A percentile compares a stretch with the other conserved stretches of the same genome.
Conservation (phyloP, 1,140 invertebrate genomes). For the Drosophila rufa region DNA sequence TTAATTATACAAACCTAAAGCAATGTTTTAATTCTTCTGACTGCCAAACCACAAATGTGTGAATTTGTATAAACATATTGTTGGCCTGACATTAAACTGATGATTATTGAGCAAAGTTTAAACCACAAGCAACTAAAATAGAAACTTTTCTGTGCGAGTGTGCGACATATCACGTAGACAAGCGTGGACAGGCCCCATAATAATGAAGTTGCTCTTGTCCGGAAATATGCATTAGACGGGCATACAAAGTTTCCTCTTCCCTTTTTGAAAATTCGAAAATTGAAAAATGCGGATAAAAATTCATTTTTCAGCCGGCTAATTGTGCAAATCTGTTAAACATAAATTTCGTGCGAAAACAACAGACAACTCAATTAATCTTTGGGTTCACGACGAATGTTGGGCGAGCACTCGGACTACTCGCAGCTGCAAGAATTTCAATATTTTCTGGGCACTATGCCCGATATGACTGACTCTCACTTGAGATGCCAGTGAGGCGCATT, state of each 20-base stretch:
- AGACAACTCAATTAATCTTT: conserved; percentile 71
- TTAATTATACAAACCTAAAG: not conserved
- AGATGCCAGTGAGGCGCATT: conserved; percentile 34
- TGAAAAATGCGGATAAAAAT: conserved; percentile 37
- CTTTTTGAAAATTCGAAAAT: not conserved
- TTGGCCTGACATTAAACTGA: conserved; percentile 1
- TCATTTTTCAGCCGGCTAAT: conserved; percentile 62
- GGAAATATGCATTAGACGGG: conserved; percentile 1
- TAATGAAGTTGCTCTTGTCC: conserved; percentile 33
- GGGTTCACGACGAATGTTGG: conserved; percentile 36
- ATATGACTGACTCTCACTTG: conserved; percentile 11
- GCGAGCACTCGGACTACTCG: conserved; percentile 18
- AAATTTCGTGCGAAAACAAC: conserved; percentile 59
- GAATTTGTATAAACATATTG: conserved; percentile 6
- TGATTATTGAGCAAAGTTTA: conserved; percentile 3
- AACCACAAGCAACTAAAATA: conserved; percentile 8
- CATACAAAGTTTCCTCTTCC: conserved; percentile 35
- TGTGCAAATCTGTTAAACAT: conserved; percentile 66
- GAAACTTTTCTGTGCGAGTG: not conserved
- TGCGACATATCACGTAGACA: conserved; percentile 32
- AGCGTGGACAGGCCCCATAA: conserved; percentile 6
- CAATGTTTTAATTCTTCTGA: conserved; percentile 7
- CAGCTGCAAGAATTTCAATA: conserved; percentile 27
- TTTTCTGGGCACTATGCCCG: conserved; percentile 66
- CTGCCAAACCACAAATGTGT: conserved; percentile 14